Base-by-base conservation (phyloP, 2,113 vertebrate species). In the Sinosuthora webbiana region DNA sequence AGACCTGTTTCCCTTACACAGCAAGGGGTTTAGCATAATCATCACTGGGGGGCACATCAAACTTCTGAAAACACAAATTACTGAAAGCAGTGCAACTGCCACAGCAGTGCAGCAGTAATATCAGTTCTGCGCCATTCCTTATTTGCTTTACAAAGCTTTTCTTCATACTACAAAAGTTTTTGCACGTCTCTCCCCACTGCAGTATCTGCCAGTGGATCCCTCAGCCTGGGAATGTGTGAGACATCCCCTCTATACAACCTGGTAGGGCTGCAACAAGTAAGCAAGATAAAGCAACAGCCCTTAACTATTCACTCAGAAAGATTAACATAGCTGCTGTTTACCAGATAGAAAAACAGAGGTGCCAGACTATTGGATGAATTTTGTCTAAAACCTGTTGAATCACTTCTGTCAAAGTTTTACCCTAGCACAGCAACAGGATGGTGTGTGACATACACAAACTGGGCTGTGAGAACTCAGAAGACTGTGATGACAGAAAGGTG, bases 1-100 rank as follows among this genome's bases (percentile, higher is more conserved):
- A 92, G 84, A 83, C 73, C 50, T 89, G 47, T 81, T 96, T 31
- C 47, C 22, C 52, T 86, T 89, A 53, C 33, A 64, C 15, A 82
- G 39, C 11, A 64, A 33, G 25, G 30, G 8, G 37, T 88, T 88
- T 70, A 90, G 15, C 52, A 83, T 77, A 77, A 80, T 47, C 52
- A 28, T 39, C 37, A 10, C 41, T n/a, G 44, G 13, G 27, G 16
- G 80, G 9, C 0, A 1, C 39, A 80, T 45, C 35, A 80, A 11
- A 77, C 14, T 33, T 31, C 31, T 31, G 44, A 76, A 91, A 87
- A 35, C 15, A 76, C 9, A 77, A 53, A 69, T 84, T 80, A 73
- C 17, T 49, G 49, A 90, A 30, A 15, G 28, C 28, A 84, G 14
- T 31, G 31, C 53, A 94, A 52, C 44, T 21, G 10, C 41, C 20